Percentiles rank a stretch among this genome's conserved stretches.
These are phyloP conservation scores for Metridium senile DNA, from an alignment of 92 coral and sea anemone genomes.

Conservation along the genomic window DNA sequence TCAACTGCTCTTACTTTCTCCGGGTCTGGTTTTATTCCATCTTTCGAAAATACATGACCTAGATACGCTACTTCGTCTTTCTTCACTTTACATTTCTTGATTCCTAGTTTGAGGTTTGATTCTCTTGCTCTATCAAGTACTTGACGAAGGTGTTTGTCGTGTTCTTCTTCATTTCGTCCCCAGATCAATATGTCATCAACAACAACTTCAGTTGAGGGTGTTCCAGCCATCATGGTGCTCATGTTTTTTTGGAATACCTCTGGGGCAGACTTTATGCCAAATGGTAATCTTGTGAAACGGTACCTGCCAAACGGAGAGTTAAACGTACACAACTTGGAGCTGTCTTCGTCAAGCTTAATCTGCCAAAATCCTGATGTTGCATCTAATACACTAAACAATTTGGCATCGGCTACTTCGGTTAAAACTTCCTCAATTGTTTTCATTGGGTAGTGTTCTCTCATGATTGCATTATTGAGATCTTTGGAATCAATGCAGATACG, in stretches of 20 bases:
- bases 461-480: slow-evolving; percentile 29
- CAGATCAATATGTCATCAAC: slow-evolving; percentile 56
- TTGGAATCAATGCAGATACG: slow-evolving; percentile 24
- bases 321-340: slow-evolving; percentile 41
- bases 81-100: slow-evolving; percentile 50
- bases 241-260: slow-evolving; percentile 45
- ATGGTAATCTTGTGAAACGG: slow-evolving; percentile 35
- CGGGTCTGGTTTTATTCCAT: slow-evolving; percentile 61
- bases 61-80: slow-evolving; percentile 58
- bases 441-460: too few species aligned
- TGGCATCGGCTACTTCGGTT: too few species aligned
- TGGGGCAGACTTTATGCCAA: slow-evolving; percentile 46
- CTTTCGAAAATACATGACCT: slow-evolving; percentile 67
- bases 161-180: slow-evolving; percentile 43
- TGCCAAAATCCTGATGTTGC: too few species aligned
- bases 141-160: slow-evolving; percentile 54
- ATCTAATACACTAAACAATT: too few species aligned
- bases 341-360: too few species aligned
- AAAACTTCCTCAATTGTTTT: too few species aligned
- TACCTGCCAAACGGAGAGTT: slow-evolving; percentile 58
- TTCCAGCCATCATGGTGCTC: slow-evolving; percentile 24
- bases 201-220: slow-evolving; percentile 18
- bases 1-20: slow-evolving; percentile 58
- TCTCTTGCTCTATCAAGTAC: slow-evolving; percentile 53
- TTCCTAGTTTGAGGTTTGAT: slow-evolving; percentile 53